These are phyloP conservation scores for Upupa epops DNA, from an alignment of 2,113 vertebrate genomes.

Conservation along the genomic window DNA sequence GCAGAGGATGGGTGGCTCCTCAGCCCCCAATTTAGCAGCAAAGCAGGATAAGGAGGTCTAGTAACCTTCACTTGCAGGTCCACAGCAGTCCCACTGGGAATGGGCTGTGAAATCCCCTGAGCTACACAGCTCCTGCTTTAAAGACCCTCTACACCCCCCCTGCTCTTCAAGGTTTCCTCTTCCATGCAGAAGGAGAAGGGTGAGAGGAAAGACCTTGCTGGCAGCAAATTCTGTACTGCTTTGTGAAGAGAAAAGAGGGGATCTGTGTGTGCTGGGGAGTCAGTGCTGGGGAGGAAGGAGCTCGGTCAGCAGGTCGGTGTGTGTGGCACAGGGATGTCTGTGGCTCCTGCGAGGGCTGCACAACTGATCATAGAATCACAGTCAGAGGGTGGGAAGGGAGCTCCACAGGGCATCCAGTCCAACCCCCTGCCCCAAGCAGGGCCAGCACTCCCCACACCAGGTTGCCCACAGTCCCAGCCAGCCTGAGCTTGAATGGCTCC, in stretches of 20 bases:
- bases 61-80: slow-evolving; percentile 29
- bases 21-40: slow-evolving; percentile 33
- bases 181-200: neutral
- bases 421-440: too few species aligned
- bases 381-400: too few species aligned
- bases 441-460: too few species aligned
- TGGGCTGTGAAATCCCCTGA: slow-evolving; percentile 1
- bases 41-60: slow-evolving; percentile 34
- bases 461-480: too few species aligned
- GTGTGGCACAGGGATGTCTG: neutral
- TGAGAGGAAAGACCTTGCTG: neutral
- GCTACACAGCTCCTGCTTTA: neutral
- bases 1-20: neutral
- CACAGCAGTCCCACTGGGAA: neutral
- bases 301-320: neutral
- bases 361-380: too few species aligned
- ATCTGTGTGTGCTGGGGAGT: neutral
- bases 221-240: neutral
- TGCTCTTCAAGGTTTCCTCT: neutral
- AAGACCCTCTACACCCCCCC: too few species aligned
- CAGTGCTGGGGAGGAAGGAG: neutral
- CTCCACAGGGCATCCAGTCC: too few species aligned
- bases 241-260: neutral
- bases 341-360: neutral
- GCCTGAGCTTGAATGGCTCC: too few species aligned